phyloP scores from a whole-genome alignment of 2,888 invertebrate genomes.

The Chelonus formosanus region DNA sequence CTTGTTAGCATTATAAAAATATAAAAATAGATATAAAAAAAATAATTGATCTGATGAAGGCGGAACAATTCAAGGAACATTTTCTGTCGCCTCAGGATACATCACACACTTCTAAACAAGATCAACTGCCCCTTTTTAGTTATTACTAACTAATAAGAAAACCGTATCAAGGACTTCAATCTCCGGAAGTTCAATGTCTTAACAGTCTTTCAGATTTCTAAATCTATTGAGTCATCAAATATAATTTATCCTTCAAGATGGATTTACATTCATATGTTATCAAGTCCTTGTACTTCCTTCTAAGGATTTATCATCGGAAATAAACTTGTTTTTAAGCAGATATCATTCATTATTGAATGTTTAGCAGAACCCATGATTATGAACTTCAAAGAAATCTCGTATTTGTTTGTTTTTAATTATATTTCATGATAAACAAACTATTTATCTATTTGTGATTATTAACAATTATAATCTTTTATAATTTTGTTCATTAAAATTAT shows the following conservation, averaged over 20 bases:
- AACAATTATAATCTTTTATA: no score
- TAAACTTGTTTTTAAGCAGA: neutral
- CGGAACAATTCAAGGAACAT: constrained; percentile 29
- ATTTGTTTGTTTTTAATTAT: no score
- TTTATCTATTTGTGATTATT: no score
- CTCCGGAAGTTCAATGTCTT: constrained; percentile 27
- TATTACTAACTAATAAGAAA: constrained; percentile 14
- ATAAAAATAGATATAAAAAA: constrained; percentile 12
- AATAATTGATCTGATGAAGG: constrained; percentile 12
- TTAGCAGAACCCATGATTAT: no score
- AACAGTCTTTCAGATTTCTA: neutral
- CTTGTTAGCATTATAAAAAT: constrained; percentile 8
- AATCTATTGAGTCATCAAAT: constrained; percentile 9
- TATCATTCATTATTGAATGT: neutral
- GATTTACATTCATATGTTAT: constrained; percentile 1
- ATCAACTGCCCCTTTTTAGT: constrained; percentile 2
- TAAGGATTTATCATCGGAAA: no score
- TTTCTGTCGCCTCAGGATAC: constrained; percentile 26
- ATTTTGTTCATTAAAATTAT: no score
- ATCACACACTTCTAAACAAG: constrained; percentile 18
- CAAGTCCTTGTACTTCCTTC: neutral
- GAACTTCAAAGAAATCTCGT: no score
- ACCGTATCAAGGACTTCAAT: constrained; percentile 17
- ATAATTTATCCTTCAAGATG: constrained; percentile 6
- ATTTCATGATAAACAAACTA: no score